phyloP scores from a whole-genome alignment of 2,113 vertebrate genomes.

The Jaculus jaculus region DNA sequence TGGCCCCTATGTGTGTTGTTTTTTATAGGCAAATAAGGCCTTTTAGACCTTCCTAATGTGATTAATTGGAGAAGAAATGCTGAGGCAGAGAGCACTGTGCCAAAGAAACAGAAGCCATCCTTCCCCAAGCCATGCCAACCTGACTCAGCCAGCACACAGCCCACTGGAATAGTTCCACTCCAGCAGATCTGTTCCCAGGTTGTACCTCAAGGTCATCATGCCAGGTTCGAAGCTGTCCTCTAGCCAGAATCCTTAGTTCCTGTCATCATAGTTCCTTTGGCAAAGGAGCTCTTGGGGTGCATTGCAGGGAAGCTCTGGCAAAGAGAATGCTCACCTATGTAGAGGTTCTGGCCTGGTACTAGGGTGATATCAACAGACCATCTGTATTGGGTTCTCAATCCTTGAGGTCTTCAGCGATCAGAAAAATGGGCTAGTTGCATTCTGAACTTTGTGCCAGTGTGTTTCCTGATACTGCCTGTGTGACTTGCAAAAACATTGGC shows the following conservation, averaged over 20 bases:
- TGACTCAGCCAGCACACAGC: conserved; percentile 6
- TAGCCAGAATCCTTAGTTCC: background rate
- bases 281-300: background rate
- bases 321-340: background rate
- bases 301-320: conserved; percentile 36
- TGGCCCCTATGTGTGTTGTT: background rate
- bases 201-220: conserved; percentile 38
- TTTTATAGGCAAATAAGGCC: background rate
- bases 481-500: background rate
- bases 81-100: conserved; percentile 63
- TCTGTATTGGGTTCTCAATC: conserved; percentile 57
- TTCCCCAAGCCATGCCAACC: conserved; percentile 42
- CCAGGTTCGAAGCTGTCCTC: conserved; percentile 4
- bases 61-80: conserved; percentile 56
- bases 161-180: background rate
- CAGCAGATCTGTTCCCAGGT: background rate
- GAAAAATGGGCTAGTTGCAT: conserved; percentile 27
- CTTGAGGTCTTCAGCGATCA: conserved; percentile 36
- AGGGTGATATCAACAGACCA: conserved; percentile 39
- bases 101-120: conserved; percentile 58
- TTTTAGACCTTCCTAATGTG: conserved; percentile 18
- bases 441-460: background rate
- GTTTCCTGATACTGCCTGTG: background rate
- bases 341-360: conserved; percentile 12
- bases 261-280: background rate